phyloP scores from a whole-genome alignment of 2,113 vertebrate genomes.

The Falco punctatus region DNA sequence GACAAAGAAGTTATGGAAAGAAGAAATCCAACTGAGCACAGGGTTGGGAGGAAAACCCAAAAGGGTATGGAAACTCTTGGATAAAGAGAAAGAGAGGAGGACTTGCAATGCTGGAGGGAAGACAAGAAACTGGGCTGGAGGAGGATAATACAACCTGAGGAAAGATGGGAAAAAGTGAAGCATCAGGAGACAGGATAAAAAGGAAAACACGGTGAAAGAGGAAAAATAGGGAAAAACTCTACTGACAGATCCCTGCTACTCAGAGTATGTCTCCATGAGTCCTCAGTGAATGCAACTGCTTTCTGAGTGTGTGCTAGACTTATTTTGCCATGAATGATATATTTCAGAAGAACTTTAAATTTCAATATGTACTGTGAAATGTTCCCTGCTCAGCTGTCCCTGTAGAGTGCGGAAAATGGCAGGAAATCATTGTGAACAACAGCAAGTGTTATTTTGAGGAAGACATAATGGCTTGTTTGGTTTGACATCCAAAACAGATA shows the following conservation, averaged over 20 bases:
- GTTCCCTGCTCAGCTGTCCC: conserved; percentile 14
- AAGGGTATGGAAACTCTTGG: not conserved
- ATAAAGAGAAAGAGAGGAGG: not conserved
- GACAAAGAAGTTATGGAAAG: not conserved
- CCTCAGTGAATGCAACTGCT: not conserved
- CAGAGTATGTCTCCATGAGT: not conserved
- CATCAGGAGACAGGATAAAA: not conserved
- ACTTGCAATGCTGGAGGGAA: not conserved
- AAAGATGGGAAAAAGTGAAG: not conserved
- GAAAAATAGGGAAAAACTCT: not conserved
- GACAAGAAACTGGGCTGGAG: not conserved
- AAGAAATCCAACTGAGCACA: not conserved
- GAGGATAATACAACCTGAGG: not conserved
- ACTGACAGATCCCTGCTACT: not conserved
- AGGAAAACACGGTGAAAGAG: not conserved
- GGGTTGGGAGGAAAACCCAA: not conserved
- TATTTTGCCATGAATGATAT: conserved; percentile 41
- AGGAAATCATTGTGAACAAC: conserved; percentile 40
- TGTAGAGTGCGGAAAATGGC: conserved; percentile 3
- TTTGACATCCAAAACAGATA: conserved; percentile 61
- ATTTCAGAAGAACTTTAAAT: conserved; percentile 41
- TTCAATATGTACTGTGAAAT: conserved; percentile 35
- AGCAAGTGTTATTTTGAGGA: conserved; percentile 19
- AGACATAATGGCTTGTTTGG: conserved; percentile 56
- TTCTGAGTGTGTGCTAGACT: not conserved